A percentile compares a stretch with the other conserved stretches of the same genome.
Evolutionary conservation across 2,888 invertebrate species (phyloP).

Genomic region (Mantis religiosa): DNA sequence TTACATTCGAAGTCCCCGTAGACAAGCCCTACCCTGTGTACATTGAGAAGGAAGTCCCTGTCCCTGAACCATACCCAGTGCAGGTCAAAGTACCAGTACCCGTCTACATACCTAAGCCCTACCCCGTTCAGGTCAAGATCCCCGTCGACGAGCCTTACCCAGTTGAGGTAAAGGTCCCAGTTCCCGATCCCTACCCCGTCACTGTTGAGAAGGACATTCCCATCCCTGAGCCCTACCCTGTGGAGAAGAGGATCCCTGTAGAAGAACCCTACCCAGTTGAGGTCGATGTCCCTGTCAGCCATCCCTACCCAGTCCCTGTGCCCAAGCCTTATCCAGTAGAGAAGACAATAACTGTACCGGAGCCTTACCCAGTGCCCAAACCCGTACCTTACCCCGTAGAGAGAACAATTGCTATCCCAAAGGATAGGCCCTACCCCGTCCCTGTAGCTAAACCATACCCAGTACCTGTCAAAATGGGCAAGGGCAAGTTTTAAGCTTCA

Average conservation of each 20-base stretch:
- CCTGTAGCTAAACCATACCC: background rate
- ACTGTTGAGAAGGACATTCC: background rate
- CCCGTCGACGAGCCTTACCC: background rate
- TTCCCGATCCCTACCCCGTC: background rate
- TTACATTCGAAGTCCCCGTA: background rate
- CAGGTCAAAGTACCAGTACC: background rate
- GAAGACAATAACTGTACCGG: background rate
- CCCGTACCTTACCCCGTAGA: background rate
- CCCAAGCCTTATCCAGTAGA: background rate
- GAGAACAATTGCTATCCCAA: background rate
- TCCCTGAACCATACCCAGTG: background rate
- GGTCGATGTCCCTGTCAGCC: background rate
- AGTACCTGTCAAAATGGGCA: background rate
- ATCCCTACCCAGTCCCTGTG: background rate
- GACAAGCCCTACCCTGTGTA: background rate
- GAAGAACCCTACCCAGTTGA: background rate
- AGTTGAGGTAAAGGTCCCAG: background rate
- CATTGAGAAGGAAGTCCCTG: background rate
- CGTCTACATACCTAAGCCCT: background rate
- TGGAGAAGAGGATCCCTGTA: background rate
- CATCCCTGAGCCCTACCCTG: background rate
- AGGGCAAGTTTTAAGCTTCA: background rate
- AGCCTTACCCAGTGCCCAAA: background rate
- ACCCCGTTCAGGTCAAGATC: background rate
- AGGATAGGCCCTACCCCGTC: background rate